Evolutionary conservation across 2,888 invertebrate genomes (phyloP).

Genomic region (Trichogramma dendrolimi): DNA sequence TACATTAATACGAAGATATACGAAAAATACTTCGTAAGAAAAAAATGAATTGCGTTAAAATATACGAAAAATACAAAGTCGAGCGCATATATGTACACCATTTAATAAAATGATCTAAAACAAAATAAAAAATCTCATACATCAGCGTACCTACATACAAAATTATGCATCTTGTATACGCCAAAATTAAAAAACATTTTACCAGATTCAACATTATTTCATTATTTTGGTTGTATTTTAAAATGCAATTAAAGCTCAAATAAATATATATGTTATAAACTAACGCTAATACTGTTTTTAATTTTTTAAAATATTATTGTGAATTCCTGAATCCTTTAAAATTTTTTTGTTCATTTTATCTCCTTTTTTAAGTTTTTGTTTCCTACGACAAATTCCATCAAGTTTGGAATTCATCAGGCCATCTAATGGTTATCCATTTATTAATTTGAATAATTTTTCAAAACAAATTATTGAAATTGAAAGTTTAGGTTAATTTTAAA

Average conservation of each 20-base stretch:
- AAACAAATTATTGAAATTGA: too few species aligned
- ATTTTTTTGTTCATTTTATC: background rate
- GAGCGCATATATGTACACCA: conserved; percentile 26
- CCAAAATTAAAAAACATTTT: conserved; percentile 67
- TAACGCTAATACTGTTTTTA: conserved; percentile 38
- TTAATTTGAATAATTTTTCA: too few species aligned
- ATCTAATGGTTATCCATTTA: too few species aligned
- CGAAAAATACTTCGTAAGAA: conserved; percentile 7
- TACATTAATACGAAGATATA: too few species aligned
- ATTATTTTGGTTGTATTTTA: conserved; percentile 79
- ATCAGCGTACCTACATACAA: conserved; percentile 52
- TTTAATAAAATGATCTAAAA: conserved; percentile 5
- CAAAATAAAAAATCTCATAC: conserved; percentile 30
- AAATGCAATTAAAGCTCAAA: conserved; percentile 83
- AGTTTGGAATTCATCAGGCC: too few species aligned
- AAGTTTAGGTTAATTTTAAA: too few species aligned
- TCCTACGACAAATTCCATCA: too few species aligned
- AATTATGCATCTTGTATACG: conserved; percentile 73
- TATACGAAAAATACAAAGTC: conserved; percentile 27
- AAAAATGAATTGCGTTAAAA: conserved; percentile 25
- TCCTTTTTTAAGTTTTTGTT: background rate
- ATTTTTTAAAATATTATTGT: conserved; percentile 3
- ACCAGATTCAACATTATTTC: conserved; percentile 77
- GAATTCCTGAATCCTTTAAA: background rate
- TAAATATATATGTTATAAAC: conserved; percentile 82